These are phyloP conservation scores for Melinopterus prodromus DNA, from an alignment of 2,888 invertebrate species.

Conservation along the genomic window DNA sequence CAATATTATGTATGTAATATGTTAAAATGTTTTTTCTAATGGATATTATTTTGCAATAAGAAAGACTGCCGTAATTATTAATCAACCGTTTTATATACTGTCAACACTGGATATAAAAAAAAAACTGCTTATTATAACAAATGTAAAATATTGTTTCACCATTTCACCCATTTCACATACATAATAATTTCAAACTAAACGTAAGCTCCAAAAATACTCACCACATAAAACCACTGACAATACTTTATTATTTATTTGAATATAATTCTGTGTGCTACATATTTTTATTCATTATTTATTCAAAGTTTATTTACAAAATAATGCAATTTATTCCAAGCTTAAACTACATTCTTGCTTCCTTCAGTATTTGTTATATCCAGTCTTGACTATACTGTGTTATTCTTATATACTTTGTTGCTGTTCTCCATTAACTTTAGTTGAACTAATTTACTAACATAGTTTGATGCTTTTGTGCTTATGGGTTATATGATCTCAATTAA, in stretches of 20 bases:
- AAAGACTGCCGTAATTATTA: not conserved
- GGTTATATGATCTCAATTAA: not conserved
- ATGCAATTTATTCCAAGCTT: no score
- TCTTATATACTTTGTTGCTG: not conserved
- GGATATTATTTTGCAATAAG: no score
- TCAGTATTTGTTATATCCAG: not conserved
- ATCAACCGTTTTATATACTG: not conserved
- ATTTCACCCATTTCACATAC: no score
- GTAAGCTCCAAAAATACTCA: no score
- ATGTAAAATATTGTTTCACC: no score
- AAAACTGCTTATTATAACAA: no score
- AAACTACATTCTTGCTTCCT: no score
- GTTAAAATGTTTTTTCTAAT: not conserved
- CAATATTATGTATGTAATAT: not conserved
- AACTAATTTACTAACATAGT: not conserved
- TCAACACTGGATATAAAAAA: no score
- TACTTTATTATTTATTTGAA: not conserved
- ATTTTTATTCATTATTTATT: no score
- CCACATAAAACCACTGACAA: no score
- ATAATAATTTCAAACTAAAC: no score
- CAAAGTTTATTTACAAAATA: no score
- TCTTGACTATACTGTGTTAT: not conserved
- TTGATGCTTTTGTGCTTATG: not conserved
- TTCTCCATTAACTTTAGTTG: not conserved
- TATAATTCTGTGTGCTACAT: not conserved